Evolutionary conservation across 2,888 invertebrate species (phyloP), one percentile per base, ranked within the genome.

Genomic region (Tetrapedia diversipes): DNA sequence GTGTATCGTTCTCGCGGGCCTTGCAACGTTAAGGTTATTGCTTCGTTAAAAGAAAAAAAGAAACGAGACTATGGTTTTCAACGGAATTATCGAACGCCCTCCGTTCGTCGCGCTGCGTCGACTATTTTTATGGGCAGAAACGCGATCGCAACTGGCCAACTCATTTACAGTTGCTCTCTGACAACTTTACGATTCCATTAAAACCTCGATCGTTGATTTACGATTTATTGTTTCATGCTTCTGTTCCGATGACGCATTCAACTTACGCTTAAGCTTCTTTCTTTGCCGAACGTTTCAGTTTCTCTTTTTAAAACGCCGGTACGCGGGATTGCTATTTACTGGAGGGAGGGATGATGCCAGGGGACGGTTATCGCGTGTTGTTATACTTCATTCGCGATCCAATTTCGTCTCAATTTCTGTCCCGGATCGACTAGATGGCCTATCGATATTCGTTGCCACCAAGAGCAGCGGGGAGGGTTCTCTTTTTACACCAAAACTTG

Each of bases 351-450:
- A 63, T 14, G 63, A 37, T 59, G 65, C 47, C 74, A 45, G 41
- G 19, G 24, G 34, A 47, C 16, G 32, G 14, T 43, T 53, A 54
- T 64, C 60, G 27, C 41, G 22, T n/a, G n/a, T 3, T 2, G 32
- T 22, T 14, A 7, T 32, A 41, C 51, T 66, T 61, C 47, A 29
- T 53, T 61, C 65, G 59, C 54, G 64, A 71, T 71, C 49, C 77
- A 68, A 79, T 77, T 71, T 64, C 71, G 59, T 53, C 67, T 60
- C 77, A 79, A 79, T 79, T 68, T 77, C 71, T 64, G 29, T 24
- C 53, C 29, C 49, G 60, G 43, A 66, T 78, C 29, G 66, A 57
- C 61, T 24, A 49, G 34, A n/a, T 43, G 10, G 32, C 14, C 39
- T 34, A 76, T 77, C 77, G 60, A 79, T 77, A 64, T 63, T 78